Conservation (phyloP, 2,797 vertebrate species). For the Peromyscus nudipes region DNA sequence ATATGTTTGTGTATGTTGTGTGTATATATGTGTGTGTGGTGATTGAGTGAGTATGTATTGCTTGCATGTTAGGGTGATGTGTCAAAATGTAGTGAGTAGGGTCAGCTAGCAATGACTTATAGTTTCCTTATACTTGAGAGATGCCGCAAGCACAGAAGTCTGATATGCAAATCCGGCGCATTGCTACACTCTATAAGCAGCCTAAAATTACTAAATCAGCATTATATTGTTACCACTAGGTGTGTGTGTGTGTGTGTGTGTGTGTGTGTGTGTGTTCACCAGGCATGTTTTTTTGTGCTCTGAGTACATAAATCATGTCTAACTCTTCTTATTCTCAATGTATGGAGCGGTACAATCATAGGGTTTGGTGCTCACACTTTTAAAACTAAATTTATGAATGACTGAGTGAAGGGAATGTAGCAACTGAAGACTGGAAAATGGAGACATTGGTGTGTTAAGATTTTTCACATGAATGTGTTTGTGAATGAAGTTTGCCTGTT, state of each 20-base stretch:
- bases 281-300: background rate
- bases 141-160: background rate
- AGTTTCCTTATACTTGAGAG: constrained; percentile 24
- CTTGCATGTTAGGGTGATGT: too few relatives aligned
- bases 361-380: background rate
- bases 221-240: background rate
- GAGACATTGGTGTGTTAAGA: background rate
- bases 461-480: background rate
- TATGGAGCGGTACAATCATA: background rate
- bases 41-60: background rate
- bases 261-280: background rate
- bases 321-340: background rate
- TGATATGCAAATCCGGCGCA: background rate
- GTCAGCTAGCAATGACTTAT: background rate
- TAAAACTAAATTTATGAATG: background rate
- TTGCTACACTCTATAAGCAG: background rate
- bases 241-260: background rate
- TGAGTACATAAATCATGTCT: background rate
- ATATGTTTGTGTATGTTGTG: background rate
- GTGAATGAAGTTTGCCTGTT: background rate
- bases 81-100: background rate
- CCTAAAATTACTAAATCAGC: background rate
- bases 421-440: background rate
- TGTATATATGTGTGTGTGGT: background rate
- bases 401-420: background rate